phyloP scores from a whole-genome alignment of 2,113 vertebrate genomes.

The Mola mola region DNA sequence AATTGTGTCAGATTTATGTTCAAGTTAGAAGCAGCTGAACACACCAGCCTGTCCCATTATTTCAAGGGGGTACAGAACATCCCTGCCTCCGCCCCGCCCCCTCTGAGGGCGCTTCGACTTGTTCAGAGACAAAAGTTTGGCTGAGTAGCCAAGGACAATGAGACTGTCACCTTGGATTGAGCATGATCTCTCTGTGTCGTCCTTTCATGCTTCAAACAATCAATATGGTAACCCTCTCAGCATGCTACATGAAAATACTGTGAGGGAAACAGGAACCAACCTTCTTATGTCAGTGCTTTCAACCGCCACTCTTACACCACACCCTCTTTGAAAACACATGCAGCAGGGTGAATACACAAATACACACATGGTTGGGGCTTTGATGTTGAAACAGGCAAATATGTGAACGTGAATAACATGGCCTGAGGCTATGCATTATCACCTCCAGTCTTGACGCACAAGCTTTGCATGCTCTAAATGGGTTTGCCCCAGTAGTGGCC shows the following conservation, averaged over 20 bases:
- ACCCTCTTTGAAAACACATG: slow-evolving; percentile 71
- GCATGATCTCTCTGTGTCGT: slow-evolving; percentile 29
- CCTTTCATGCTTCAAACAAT: slow-evolving; percentile 50
- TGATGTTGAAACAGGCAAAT: slow-evolving; percentile 58
- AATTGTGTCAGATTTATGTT: slow-evolving; percentile 55
- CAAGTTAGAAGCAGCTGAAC: background rate
- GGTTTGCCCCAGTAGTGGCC: slow-evolving; percentile 8
- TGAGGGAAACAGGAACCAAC: slow-evolving; percentile 58
- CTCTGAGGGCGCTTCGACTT: slow-evolving; percentile 30
- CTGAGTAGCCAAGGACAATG: slow-evolving; percentile 67
- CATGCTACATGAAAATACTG: slow-evolving; percentile 24
- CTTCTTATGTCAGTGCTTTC: slow-evolving; percentile 49
- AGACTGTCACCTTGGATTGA: slow-evolving; percentile 71
- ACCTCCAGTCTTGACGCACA: slow-evolving; percentile 1
- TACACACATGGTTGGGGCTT: slow-evolving; percentile 50
- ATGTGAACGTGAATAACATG: slow-evolving; percentile 18
- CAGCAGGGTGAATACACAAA: slow-evolving; percentile 72
- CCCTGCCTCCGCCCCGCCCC: background rate
- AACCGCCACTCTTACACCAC: slow-evolving; percentile 38
- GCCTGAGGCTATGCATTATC: slow-evolving; percentile 31
- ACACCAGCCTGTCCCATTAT: background rate
- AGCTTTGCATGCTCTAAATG: slow-evolving; percentile 42
- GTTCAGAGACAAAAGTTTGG: slow-evolving; percentile 55
- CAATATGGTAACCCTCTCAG: slow-evolving; percentile 43
- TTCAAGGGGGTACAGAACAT: background rate